Evolutionary conservation across 2,113 vertebrate species (phyloP), one percentile per base, ranked within the genome.

Genomic region (Protomyctophum bolini): DNA sequence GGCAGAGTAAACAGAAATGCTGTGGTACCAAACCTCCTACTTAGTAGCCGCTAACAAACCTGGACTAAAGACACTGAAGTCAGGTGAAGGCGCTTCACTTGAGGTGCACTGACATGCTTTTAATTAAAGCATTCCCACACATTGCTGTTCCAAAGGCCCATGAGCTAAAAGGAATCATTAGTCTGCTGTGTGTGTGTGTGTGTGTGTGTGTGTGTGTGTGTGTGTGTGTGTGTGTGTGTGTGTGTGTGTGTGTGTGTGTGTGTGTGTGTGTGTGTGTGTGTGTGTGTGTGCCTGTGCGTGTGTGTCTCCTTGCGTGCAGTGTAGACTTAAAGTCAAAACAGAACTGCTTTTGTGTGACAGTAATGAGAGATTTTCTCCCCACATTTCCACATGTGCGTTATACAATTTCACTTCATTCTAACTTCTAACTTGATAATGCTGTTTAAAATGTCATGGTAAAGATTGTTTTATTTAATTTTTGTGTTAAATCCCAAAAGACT

Each of bases 61-160:
- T 91, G 82, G 15, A 88, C 89, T 91, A 89, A 91, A 73, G 71
- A 92, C 89, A 92, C 91, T 94, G 86, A 91, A 93, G 88, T 93
- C 91, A 91, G 92, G 91, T 94, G 94, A 94, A 92, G 93, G 92
- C 92, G 94, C 93, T 82, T 90, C 92, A 94, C 94, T 93, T 95
- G 91, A 95, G 93, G 92, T 93, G 93, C 91, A 87, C 93, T 94
- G 95, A 96, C 94, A 95, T 91, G 94, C 95, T 96, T 97, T 97
- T 97, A 97, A 98, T 98, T 97, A 97, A 97, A 96, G 92, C 93
- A 94, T 94, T 94, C 94, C 92, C 94, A 94, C 94, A 94, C 90
- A 89, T 93, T 90, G 92, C 90, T 94, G 91, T 86, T 70, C 58
- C 75, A 75, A 73, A 75, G 15, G 49, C 63, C 81, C 47, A n/a